Percentiles rank a stretch among this genome's conserved stretches.
phyloP scores from a whole-genome alignment of 2,888 invertebrate genomes.

The Sarcophaga rosellei region DNA sequence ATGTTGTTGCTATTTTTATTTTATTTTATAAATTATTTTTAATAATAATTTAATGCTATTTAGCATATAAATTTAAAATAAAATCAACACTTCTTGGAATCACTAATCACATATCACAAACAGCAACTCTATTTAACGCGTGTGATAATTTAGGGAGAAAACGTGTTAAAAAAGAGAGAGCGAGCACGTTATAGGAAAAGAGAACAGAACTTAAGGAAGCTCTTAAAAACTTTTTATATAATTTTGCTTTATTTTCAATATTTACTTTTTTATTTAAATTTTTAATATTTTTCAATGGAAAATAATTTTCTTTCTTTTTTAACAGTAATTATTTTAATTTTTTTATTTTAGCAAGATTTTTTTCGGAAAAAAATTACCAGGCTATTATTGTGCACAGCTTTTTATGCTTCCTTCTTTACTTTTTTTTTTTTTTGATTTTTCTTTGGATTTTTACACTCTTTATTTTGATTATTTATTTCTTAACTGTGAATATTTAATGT shows the following conservation, averaged over 20 bases:
- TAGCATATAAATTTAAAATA: background rate
- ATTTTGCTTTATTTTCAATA: constrained; percentile 19
- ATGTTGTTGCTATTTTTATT: background rate
- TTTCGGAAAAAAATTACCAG: too few species aligned
- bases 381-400: too few species aligned
- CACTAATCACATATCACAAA: background rate
- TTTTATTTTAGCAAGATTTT: too few species aligned
- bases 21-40: too few species aligned
- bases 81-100: constrained; percentile 41
- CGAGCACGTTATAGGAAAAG: background rate
- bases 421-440: background rate
- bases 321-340: too few species aligned
- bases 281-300: background rate
- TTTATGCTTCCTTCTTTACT: background rate
- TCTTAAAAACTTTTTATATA: constrained; percentile 6
- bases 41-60: background rate
- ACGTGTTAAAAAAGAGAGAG: background rate
- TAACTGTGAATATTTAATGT: background rate
- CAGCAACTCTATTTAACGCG: constrained; percentile 14
- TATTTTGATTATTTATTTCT: background rate
- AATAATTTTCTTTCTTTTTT: background rate
- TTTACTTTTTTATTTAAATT: background rate
- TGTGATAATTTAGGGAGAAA: background rate
- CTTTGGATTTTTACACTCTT: constrained; percentile 1
- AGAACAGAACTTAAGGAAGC: background rate